These are phyloP conservation scores for Atta texana DNA, from an alignment of 1,140 invertebrate genomes.

Conservation along the genomic window DNA sequence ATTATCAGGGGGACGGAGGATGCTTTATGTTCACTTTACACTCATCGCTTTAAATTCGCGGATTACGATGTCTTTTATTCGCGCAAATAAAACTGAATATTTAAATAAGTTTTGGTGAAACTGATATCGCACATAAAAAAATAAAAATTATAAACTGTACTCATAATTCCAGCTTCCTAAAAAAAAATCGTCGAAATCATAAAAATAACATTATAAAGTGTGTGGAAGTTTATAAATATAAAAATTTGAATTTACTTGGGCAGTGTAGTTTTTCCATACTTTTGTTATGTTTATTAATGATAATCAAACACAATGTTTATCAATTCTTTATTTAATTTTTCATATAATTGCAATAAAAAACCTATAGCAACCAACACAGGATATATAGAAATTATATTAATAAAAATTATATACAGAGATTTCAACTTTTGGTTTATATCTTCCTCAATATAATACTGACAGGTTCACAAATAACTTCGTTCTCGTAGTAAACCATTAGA, in stretches of 20 bases:
- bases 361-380: no score
- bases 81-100: conserved; percentile 12
- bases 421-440: no score
- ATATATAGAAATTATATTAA: no score
- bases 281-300: no score
- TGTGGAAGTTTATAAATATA: background rate
- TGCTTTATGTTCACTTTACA: conserved; percentile 37
- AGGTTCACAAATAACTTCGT: no score
- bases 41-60: conserved; percentile 16
- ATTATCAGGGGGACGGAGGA: conserved; percentile 35
- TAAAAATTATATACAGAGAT: no score
- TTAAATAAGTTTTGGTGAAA: conserved; percentile 20
- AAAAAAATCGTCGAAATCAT: background rate
- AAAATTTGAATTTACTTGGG: background rate
- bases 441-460: no score
- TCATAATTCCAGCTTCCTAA: background rate
- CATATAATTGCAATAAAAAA: no score
- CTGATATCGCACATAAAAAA: background rate
- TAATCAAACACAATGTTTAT: no score
- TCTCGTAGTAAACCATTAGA: no score
- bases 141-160: background rate
- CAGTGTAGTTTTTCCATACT: no score
- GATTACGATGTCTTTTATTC: conserved; percentile 28
- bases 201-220: background rate
- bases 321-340: no score